A percentile compares a stretch with the other conserved stretches of the same genome.
Conservation (phyloP, 2,113 vertebrate genomes). For the Ictalurus punctatus region DNA sequence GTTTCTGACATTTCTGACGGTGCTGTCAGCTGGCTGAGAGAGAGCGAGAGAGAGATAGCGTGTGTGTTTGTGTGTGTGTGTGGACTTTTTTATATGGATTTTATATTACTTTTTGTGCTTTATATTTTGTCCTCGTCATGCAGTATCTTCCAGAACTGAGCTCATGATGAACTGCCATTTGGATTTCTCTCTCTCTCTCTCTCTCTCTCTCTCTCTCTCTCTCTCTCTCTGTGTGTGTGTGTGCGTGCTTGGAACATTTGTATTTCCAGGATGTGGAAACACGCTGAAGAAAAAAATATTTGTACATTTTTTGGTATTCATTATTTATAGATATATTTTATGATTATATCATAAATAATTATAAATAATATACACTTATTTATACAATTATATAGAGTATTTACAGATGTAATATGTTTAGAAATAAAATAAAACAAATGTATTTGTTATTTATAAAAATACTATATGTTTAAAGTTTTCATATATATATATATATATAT, state of each 20-base stretch:
- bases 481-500: too few species aligned
- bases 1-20: constrained; percentile 36
- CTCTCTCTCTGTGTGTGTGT: constrained; percentile 11
- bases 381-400: too few species aligned
- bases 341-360: background rate
- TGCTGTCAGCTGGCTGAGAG: constrained; percentile 22
- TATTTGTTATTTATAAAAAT: background rate
- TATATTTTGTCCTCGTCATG: background rate
- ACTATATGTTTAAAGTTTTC: background rate
- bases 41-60: constrained; percentile 1
- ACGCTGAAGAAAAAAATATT: background rate
- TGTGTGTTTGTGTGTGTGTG: constrained; percentile 12
- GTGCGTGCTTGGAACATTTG: background rate
- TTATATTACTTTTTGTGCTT: background rate
- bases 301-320: background rate
- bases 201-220: too few species aligned
- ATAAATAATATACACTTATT: background rate
- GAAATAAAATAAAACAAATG: background rate
- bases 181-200: constrained; percentile 10
- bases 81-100: background rate
- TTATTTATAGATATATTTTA: background rate
- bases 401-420: background rate
- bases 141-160: background rate
- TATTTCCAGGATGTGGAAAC: background rate
- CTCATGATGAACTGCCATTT: constrained; percentile 19